These are phyloP conservation scores for Drosophila lutescens DNA, from an alignment of 2,888 invertebrate species.

Conservation along the genomic window DNA sequence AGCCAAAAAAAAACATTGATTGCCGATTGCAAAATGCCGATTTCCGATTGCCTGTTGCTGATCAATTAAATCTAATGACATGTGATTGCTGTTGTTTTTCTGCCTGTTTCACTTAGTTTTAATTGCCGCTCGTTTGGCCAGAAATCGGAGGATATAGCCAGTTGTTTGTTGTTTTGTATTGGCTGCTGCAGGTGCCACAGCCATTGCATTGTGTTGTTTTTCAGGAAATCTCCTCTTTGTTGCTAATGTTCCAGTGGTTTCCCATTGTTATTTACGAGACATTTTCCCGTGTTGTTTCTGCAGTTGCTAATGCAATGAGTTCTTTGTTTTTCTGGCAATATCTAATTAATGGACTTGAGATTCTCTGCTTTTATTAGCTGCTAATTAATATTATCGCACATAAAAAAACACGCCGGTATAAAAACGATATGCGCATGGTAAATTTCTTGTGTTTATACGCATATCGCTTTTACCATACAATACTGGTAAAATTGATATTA, in stretches of 20 bases:
- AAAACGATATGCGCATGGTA: too few relatives aligned
- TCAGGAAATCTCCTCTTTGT: neutral
- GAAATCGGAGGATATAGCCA: neutral
- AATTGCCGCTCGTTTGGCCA: conserved; percentile 17
- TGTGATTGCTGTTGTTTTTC: conserved; percentile 39
- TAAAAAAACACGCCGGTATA: too few relatives aligned
- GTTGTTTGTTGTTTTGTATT: neutral
- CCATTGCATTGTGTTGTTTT: neutral
- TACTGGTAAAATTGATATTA: too few relatives aligned
- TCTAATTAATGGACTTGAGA: too few relatives aligned
- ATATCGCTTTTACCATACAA: too few relatives aligned
- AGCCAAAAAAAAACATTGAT: neutral
- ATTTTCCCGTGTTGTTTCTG: neutral
- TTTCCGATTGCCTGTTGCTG: conserved; percentile 34
- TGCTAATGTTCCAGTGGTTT: neutral
- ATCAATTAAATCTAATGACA: conserved; percentile 64
- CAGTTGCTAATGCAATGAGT: neutral
- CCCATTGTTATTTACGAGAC: neutral
- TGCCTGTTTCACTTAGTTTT: conserved; percentile 11
- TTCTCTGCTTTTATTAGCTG: neutral
- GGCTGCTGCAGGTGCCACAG: neutral
- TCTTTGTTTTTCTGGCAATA: neutral
- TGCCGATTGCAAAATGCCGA: conserved; percentile 38
- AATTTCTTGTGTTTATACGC: too few relatives aligned
- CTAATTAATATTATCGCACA: conserved; percentile 7